Evolutionary conservation across 2,113 vertebrate species (phyloP).

Genomic region (Thalassarche chlororhynchos): DNA sequence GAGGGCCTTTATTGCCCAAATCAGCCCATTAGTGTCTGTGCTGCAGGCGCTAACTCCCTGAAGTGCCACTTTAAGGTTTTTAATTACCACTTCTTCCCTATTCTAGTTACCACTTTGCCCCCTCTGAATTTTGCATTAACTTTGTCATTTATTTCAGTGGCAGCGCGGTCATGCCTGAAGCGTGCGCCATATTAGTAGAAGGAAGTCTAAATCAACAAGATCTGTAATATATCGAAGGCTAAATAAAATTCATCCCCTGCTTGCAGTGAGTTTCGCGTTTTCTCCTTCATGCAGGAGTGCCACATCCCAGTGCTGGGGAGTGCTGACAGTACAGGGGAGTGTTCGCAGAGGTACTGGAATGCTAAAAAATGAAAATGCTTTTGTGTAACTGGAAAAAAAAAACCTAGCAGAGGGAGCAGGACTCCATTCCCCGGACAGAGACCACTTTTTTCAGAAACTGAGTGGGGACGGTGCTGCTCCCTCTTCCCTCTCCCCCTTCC

Average conservation of each 20-base stretch:
- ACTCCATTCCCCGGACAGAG: not conserved
- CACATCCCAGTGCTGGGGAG: not conserved
- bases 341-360: not conserved
- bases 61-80: not conserved
- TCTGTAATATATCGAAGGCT: not conserved
- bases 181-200: accelerated
- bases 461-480: accelerated
- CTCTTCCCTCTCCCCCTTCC: not conserved
- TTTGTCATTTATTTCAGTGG: not conserved
- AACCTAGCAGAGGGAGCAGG: not conserved
- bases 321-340: not conserved
- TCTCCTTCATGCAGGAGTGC: not conserved
- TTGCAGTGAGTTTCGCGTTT: accelerated
- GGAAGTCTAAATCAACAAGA: not conserved
- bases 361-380: not conserved
- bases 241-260: not conserved
- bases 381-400: not conserved
- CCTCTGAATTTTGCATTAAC: not conserved
- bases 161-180: accelerated
- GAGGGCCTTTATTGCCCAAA: not conserved
- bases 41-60: not conserved
- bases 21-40: not conserved
- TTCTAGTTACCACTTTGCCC: not conserved
- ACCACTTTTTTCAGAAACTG: not conserved
- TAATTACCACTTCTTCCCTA: not conserved